Conservation (phyloP, 2,113 vertebrate genomes). For the Mastomys coucha region DNA sequence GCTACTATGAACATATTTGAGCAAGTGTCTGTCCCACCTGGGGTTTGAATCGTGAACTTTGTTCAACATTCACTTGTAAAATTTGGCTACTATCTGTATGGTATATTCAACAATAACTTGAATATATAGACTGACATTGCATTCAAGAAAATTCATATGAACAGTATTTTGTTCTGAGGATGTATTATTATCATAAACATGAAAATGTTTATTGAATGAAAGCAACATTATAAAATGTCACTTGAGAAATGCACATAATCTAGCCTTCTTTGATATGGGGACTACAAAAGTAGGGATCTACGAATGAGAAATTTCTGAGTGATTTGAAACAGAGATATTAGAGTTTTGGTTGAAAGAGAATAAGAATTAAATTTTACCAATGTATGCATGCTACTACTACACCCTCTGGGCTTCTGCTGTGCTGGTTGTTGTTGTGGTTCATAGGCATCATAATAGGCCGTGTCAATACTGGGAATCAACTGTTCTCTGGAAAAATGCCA, state of each 20-base stretch:
- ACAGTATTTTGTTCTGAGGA: not conserved
- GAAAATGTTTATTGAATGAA: not conserved
- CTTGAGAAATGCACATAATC: not conserved
- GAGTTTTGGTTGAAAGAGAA: not conserved
- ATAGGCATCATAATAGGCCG: not conserved
- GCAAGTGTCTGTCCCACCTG: not conserved
- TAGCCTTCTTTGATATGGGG: not conserved
- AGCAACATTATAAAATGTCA: not conserved
- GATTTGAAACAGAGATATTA: conserved; percentile 10
- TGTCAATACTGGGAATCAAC: not conserved
- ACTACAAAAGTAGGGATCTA: not conserved
- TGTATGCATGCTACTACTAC: not conserved
- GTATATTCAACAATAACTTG: not conserved
- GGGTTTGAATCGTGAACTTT: not conserved
- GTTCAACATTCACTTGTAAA: not conserved
- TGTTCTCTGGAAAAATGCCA: not conserved
- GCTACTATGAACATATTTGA: no score
- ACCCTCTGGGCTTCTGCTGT: not conserved
- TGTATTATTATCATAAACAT: not conserved
- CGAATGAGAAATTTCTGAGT: not conserved
- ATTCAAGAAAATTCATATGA: not conserved
- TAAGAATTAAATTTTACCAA: not conserved
- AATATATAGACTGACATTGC: not conserved
- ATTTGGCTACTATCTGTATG: conserved; percentile 8
- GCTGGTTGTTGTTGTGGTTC: not conserved